Base-by-base conservation (phyloP, 2,797 vertebrate species). In the Pantherophis vulpinus region DNA sequence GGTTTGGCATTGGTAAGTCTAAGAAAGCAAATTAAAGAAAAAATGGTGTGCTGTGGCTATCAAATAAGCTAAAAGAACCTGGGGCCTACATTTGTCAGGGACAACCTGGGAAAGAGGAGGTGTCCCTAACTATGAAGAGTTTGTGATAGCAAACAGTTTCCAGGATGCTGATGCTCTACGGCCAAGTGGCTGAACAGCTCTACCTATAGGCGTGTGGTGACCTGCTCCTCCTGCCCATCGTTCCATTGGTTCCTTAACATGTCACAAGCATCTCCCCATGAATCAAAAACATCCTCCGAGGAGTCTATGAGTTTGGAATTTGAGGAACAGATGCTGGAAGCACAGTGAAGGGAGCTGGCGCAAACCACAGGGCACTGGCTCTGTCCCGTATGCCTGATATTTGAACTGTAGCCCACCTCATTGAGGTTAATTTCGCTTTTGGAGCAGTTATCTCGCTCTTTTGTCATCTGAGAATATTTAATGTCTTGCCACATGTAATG, bases 231-330 rank as follows among this genome's bases (percentile, higher is more conserved):
- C 96, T 98, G 98, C 95, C 98, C 98, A 0, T 98, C 98, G 95
- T 98, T 98, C 98, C 98, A 98, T 98, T 98, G 98, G 94, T 98
- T 98, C 93, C 98, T 98, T 93, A 98, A 97, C 96, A 98, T 97
- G 94, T 98, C 98, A 96, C 98, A 99, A 29, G 98, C 98, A 90
- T 99, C 98, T 96, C 98, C 98, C 98, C 99, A 99, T 0, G 98
- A 98, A 97, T 99, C 98, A 98, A 99, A 99, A 97, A 99, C 98
- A 56, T 99, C 98, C 97, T 99, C 98, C 37, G 98, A 98, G 0
- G 99, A 99, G 98, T 99, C 99, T 98, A 99, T 98, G 95, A 99
- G 98, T 97, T 98, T 99, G 32, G 98, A 98, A 97, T 98, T 99
- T 96, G 99, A 99, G 97, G 99, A 98, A 63, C 98, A 99, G 96